Evolutionary conservation across 2,113 vertebrate species (phyloP).

Genomic region (Phasianus colchicus): DNA sequence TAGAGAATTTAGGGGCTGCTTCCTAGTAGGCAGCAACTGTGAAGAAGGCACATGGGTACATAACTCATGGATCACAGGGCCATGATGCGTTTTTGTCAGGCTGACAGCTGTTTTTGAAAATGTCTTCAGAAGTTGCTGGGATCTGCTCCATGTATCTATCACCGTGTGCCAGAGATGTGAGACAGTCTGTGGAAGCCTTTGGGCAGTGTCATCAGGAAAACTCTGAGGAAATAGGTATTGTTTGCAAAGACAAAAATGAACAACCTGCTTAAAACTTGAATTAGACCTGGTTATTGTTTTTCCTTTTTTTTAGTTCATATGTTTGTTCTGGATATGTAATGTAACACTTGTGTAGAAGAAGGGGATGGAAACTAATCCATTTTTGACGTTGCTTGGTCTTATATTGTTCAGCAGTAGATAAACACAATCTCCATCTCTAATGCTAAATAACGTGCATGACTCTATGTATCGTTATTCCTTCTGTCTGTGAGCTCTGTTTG

Average conservation of each 20-base stretch:
- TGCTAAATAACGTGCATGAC: not conserved
- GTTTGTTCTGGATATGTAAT: not conserved
- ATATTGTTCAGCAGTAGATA: not conserved
- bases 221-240: not conserved
- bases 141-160: not conserved
- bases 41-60: not conserved
- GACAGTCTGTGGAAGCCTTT: not conserved
- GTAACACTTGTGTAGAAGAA: not conserved
- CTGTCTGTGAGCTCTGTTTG: not conserved
- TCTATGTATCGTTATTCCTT: not conserved
- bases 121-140: not conserved
- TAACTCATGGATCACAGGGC: not conserved
- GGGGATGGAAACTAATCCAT: not conserved
- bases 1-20: not conserved
- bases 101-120: not conserved
- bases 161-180: accelerated
- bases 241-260: not conserved
- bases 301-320: not conserved
- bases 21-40: not conserved
- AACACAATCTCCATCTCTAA: not conserved
- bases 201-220: not conserved
- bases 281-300: not conserved
- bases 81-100: not conserved
- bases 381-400: not conserved
- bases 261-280: not conserved